Evolutionary conservation across 1,140 invertebrate genomes (phyloP).

Genomic region (Lepidurus packardi): DNA sequence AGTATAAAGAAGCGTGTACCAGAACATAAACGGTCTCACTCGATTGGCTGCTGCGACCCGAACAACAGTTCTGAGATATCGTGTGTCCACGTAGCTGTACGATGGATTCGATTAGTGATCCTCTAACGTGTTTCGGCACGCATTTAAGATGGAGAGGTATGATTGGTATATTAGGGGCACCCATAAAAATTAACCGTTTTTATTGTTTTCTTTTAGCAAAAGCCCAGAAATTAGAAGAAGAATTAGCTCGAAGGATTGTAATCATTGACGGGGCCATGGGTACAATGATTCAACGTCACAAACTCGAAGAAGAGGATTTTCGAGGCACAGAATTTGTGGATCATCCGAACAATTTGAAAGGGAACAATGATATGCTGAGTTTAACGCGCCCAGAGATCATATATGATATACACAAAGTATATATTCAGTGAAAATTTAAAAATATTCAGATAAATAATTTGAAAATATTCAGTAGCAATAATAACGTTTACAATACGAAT

Average conservation of each 20-base stretch:
- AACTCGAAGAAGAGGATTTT: conserved; percentile 54
- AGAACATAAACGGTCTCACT: neutral
- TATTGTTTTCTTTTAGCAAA: conserved; percentile 30
- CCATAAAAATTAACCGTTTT: neutral
- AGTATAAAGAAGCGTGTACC: neutral
- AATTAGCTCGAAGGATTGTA: conserved; percentile 48
- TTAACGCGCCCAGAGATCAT: conserved; percentile 54
- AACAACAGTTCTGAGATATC: neutral
- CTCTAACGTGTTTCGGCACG: conserved; percentile 23
- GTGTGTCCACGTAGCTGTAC: neutral
- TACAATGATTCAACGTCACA: conserved; percentile 57
- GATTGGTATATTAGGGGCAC: conserved; percentile 37
- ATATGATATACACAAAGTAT: conserved; percentile 52
- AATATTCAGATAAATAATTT: no score
- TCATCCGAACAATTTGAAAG: conserved; percentile 51
- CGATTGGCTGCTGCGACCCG: neutral
- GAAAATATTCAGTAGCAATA: no score
- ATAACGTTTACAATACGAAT: no score
- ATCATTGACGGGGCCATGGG: conserved; percentile 61
- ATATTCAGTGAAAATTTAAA: conserved; percentile 25
- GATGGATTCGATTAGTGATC: neutral
- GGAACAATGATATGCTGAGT: conserved; percentile 57
- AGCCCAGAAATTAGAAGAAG: conserved; percentile 38
- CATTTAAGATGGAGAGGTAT: conserved; percentile 39
- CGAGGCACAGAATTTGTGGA: conserved; percentile 48